Conservation (phyloP, 1,140 invertebrate genomes). For the Brachionus manjavacas region DNA sequence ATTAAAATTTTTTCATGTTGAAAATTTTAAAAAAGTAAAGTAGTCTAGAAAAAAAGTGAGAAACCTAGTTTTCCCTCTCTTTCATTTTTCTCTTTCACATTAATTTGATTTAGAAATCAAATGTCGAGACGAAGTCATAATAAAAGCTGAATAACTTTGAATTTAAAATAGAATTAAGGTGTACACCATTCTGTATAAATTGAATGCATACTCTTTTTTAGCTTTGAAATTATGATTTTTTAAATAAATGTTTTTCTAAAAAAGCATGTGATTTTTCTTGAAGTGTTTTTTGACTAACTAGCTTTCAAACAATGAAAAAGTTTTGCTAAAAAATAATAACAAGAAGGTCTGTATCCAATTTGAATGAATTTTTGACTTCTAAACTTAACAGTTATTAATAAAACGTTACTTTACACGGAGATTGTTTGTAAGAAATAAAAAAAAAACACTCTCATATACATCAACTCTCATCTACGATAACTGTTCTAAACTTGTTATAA, state of each 20-base stretch:
- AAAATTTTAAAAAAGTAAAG: not conserved
- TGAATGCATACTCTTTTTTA: not conserved
- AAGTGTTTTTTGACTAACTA: not conserved
- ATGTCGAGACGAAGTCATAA: not conserved
- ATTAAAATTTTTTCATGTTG: too few species aligned
- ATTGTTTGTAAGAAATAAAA: not conserved
- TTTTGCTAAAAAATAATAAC: not conserved
- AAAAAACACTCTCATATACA: not conserved
- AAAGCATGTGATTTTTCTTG: not conserved
- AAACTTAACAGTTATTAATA: constrained; percentile 1
- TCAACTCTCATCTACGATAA: not conserved
- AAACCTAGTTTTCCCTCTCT: not conserved
- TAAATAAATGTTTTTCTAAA: not conserved
- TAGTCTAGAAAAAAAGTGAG: not conserved
- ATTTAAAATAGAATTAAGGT: not conserved
- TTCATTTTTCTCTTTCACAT: not conserved
- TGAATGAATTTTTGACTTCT: not conserved
- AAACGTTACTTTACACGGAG: not conserved
- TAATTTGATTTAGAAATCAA: not conserved
- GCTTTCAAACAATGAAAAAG: not conserved
- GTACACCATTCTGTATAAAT: not conserved
- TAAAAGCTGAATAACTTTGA: not conserved
- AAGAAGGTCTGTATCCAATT: not conserved
- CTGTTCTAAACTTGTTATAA: not conserved
- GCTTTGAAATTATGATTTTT: not conserved